Percentiles rank a stretch among this genome's conserved stretches.
Conservation (phyloP, 2,888 invertebrate genomes). For the Taphrorychus bicolor region DNA sequence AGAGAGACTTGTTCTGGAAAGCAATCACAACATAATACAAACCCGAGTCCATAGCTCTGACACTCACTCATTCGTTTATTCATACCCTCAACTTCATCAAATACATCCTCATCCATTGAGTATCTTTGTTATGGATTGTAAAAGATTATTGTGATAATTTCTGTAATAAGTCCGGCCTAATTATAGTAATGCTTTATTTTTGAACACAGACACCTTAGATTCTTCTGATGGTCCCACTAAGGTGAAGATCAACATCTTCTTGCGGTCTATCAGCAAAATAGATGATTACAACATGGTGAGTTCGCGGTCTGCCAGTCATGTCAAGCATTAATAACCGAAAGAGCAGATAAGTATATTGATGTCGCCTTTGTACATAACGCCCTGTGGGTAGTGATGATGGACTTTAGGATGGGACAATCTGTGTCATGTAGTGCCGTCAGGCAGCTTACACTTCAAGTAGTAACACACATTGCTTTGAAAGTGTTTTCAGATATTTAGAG, state of each 20-base stretch:
- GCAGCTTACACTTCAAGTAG: no score
- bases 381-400: no score
- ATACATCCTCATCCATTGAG: background rate
- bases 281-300: conserved; percentile 99
- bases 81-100: background rate
- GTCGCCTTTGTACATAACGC: conserved; percentile 36
- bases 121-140: conserved; percentile 19
- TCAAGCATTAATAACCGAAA: conserved; percentile 56
- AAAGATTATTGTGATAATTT: conserved; percentile 32
- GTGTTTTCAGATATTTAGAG: no score
- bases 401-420: no score
- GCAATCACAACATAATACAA: conserved; percentile 24
- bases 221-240: conserved; percentile 86
- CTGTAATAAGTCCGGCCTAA: conserved; percentile 1
- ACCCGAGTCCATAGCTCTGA: conserved; percentile 19
- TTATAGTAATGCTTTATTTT: conserved; percentile 44
- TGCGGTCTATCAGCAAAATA: conserved; percentile 98
- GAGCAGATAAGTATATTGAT: conserved; percentile 41
- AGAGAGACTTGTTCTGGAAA: conserved; percentile 19
- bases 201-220: conserved; percentile 67
- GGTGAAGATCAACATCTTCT: conserved; percentile 94
- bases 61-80: conserved; percentile 17
- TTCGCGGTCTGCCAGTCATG: conserved; percentile 62
- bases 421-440: no score
- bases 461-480: no score